Evolutionary conservation across 2,888 invertebrate genomes (phyloP).

Genomic region (Platypus cylindrus): DNA sequence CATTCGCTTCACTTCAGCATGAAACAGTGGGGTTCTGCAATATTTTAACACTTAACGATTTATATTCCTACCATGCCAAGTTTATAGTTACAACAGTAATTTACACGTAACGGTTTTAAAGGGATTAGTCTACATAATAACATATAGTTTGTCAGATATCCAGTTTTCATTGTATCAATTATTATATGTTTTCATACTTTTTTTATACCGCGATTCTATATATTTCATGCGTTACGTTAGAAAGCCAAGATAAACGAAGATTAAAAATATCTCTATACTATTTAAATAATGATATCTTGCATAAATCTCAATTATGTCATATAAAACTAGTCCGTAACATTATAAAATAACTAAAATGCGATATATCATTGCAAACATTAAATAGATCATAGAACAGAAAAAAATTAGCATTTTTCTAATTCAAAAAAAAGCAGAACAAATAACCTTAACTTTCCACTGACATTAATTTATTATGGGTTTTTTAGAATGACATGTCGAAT

Average conservation of each 20-base stretch:
- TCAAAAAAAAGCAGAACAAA: no score
- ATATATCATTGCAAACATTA: no score
- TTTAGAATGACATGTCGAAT: no score
- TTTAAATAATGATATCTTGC: no score
- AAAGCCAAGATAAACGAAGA: not conserved
- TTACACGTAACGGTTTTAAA: slow-evolving; percentile 18
- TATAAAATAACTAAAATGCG: no score
- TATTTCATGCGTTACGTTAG: slow-evolving; percentile 4
- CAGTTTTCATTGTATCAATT: not conserved
- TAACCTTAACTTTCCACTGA: no score
- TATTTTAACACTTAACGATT: slow-evolving; percentile 21
- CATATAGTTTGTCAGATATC: slow-evolving; percentile 16
- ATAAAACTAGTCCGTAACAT: no score
- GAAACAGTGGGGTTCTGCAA: slow-evolving; percentile 19
- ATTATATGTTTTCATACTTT: no score
- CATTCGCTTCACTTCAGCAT: slow-evolving; percentile 15
- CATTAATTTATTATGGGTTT: no score
- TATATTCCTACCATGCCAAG: slow-evolving; percentile 20
- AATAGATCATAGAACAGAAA: no score
- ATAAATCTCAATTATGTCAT: no score
- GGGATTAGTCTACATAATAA: slow-evolving; percentile 18
- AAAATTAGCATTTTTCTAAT: no score
- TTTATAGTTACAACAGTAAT: slow-evolving; percentile 21
- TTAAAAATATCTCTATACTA: not conserved
- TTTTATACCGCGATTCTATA: slow-evolving; percentile 5